Conservation (phyloP, 1,140 invertebrate genomes). For the Schlechtendalia chinensis region DNA sequence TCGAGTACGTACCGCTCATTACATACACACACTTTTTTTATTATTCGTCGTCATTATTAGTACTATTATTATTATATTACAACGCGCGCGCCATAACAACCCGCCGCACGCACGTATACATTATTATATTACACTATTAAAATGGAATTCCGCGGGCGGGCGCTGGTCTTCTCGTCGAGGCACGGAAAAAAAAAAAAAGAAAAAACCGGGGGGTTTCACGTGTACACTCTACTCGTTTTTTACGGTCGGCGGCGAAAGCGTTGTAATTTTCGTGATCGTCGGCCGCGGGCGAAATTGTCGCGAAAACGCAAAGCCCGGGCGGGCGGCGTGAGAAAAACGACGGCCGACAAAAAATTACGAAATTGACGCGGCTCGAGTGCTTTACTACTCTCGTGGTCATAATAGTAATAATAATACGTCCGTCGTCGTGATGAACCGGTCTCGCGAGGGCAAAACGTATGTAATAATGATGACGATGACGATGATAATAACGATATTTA, state of each 20-base stretch:
- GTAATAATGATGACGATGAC: not conserved
- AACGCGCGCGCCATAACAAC: not conserved
- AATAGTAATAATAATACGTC: not conserved
- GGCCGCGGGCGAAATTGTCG: conserved; percentile 18
- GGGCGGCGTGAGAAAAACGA: not conserved
- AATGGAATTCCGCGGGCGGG: conserved; percentile 16
- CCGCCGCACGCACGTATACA: not conserved
- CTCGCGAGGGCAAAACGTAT: not conserved
- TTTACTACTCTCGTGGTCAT: no score
- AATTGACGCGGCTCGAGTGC: conserved; percentile 27
- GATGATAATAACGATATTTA: no score
- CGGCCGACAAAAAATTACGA: not conserved
- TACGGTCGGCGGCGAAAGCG: conserved; percentile 14
- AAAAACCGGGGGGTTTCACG: not conserved
- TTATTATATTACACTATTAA: conserved; percentile 25
- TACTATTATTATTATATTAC: conserved; percentile 28
- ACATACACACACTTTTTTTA: not conserved
- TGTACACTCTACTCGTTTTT: not conserved
- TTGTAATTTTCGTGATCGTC: conserved; percentile 41
- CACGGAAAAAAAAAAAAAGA: not conserved
- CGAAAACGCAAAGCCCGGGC: conserved; percentile 20
- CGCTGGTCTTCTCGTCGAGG: not conserved
- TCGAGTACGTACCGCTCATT: not conserved
- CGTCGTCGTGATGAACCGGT: conserved; percentile 16
- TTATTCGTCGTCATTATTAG: not conserved